Evolutionary conservation across 1,140 invertebrate genomes (phyloP).

Genomic region (Lordiphosa stackelbergi): DNA sequence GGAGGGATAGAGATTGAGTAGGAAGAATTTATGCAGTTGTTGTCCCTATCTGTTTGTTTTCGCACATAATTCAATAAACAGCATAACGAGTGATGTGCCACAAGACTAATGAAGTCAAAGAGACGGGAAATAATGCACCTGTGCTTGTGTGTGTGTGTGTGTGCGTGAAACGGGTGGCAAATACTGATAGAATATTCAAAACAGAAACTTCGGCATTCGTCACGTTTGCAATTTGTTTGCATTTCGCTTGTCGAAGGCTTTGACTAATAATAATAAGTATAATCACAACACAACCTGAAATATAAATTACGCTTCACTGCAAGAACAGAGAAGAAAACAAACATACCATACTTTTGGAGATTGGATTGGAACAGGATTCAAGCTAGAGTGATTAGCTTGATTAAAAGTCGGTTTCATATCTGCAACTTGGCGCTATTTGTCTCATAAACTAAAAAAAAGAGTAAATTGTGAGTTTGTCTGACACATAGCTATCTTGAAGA

Average conservation of each 20-base stretch:
- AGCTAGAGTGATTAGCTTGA: no score
- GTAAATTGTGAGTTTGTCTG: no score
- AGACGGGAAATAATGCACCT: constrained; percentile 26
- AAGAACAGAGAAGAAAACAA: no score
- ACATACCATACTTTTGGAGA: no score
- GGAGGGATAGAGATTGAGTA: neutral
- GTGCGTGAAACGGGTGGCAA: neutral
- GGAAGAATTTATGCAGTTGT: constrained; percentile 17
- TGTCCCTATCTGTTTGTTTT: constrained; percentile 24
- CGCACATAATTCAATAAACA: constrained; percentile 61
- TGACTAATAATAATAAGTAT: constrained; percentile 16
- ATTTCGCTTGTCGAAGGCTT: constrained; percentile 4
- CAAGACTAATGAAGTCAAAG: constrained; percentile 63
- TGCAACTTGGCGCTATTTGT: no score
- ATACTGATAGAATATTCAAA: neutral
- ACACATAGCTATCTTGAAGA: no score
- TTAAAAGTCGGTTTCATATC: no score
- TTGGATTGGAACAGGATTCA: no score
- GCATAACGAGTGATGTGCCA: constrained; percentile 54
- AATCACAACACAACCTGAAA: no score
- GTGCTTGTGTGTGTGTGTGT: constrained; percentile 1
- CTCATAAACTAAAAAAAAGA: no score
- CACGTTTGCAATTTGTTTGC: constrained; percentile 24
- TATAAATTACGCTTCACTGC: no score
- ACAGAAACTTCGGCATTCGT: constrained; percentile 19